phyloP scores from a whole-genome alignment of 2,888 invertebrate species.

The Drosophila multiciliata region DNA sequence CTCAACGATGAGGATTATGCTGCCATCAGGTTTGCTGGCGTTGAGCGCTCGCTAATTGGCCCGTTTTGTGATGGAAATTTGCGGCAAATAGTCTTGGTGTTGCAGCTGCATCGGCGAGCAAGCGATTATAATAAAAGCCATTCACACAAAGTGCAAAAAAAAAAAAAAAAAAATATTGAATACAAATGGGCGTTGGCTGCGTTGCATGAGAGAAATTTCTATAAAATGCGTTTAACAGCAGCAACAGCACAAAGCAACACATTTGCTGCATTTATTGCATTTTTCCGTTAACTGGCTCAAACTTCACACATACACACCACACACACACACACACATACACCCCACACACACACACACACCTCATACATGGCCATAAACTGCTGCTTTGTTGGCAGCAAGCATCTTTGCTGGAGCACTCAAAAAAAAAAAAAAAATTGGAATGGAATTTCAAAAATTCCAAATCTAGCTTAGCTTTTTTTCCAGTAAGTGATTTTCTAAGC shows the following conservation, averaged over 20 bases:
- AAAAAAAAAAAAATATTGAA: conserved; percentile 40
- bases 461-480: neutral
- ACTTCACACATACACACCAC: conserved; percentile 20
- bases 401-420: conserved; percentile 25
- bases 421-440: neutral
- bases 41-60: conserved; percentile 73
- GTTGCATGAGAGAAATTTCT: conserved; percentile 63
- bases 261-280: conserved; percentile 62
- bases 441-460: neutral
- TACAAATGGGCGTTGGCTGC: conserved; percentile 50
- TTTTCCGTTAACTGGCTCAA: conserved; percentile 69
- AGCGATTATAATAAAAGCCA: conserved; percentile 63
- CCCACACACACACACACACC: conserved; percentile 19
- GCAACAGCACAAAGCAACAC: conserved; percentile 56
- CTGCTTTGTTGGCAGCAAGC: conserved; percentile 38
- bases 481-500: neutral
- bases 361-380: conserved; percentile 22
- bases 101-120: conserved; percentile 27
- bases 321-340: conserved; percentile 11
- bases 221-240: conserved; percentile 77
- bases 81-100: conserved; percentile 43
- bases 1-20: conserved; percentile 46
- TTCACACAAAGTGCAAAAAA: conserved; percentile 48
- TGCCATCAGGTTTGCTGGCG: conserved; percentile 68
- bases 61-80: conserved; percentile 75